Evolutionary conservation across 2,113 vertebrate genomes (phyloP).

Genomic region (Embiotoca jacksoni): DNA sequence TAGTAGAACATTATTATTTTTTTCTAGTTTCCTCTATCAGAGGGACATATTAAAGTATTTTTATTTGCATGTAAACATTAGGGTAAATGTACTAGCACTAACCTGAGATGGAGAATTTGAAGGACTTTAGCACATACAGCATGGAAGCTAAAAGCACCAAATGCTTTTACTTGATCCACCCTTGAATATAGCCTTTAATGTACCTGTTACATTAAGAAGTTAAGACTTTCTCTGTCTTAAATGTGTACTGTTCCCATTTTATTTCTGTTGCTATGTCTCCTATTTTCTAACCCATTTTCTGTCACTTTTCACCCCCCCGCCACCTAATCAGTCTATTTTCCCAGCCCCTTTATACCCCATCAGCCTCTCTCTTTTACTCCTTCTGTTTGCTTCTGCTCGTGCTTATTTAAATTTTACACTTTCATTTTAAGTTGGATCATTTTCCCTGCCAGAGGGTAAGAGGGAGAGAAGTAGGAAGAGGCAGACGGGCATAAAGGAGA

Average conservation of each 20-base stretch:
- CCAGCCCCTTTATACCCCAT: neutral
- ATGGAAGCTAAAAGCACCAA: neutral
- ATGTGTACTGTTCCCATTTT: neutral
- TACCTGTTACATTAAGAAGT: neutral
- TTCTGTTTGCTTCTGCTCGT: constrained; percentile 32
- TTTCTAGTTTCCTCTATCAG: neutral
- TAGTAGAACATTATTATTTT: neutral
- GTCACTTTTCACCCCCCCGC: constrained; percentile 5
- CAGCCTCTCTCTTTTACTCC: constrained; percentile 26
- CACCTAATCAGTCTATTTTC: constrained; percentile 3
- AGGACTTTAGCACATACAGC: neutral
- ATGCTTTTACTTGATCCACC: neutral
- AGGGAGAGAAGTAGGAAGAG: constrained; percentile 29
- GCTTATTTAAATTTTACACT: constrained; percentile 68
- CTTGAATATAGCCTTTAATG: neutral
- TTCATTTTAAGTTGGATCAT: constrained; percentile 63
- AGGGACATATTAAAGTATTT: neutral
- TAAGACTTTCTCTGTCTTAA: neutral
- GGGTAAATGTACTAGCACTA: neutral
- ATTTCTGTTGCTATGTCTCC: neutral
- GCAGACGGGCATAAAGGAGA: constrained; percentile 29
- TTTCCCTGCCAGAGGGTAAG: constrained; percentile 51
- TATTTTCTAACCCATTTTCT: constrained; percentile 15
- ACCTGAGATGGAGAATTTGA: neutral
- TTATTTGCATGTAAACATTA: neutral